These are phyloP conservation scores for Zygothrica quintamaculata DNA, from an alignment of 2,888 invertebrate species.

Conservation along the genomic window DNA sequence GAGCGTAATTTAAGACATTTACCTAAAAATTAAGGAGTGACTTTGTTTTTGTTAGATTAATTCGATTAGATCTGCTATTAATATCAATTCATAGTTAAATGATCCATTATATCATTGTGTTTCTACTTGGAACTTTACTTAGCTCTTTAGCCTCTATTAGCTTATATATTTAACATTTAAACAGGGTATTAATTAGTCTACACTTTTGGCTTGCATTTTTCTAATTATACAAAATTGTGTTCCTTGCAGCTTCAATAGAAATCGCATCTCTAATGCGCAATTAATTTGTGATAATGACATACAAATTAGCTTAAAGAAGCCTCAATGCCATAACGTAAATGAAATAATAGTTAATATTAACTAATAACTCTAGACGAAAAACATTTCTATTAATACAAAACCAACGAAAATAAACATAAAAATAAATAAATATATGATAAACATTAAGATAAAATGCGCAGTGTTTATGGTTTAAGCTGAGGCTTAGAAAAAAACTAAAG, in stretches of 20 bases:
- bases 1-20: background rate
- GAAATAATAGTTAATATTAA: slow-evolving; percentile 43
- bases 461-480: slow-evolving; percentile 27
- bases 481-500: slow-evolving; percentile 13
- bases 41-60: too few species aligned
- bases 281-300: slow-evolving; percentile 32
- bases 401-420: slow-evolving; percentile 11
- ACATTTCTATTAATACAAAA: slow-evolving; percentile 21
- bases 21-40: too few species aligned
- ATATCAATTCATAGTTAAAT: too few species aligned
- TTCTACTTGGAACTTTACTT: too few species aligned
- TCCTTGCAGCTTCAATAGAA: slow-evolving; percentile 36
- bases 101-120: too few species aligned
- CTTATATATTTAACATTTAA: too few species aligned
- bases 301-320: slow-evolving; percentile 18
- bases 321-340: slow-evolving; percentile 47
- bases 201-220: too few species aligned
- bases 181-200: too few species aligned
- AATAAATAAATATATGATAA: slow-evolving; percentile 17
- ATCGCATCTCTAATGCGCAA: slow-evolving; percentile 11
- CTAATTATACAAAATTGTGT: slow-evolving; percentile 3
- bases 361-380: slow-evolving; percentile 26
- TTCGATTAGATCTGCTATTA: too few species aligned
- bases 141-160: too few species aligned
- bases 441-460: slow-evolving; percentile 19